Base-by-base conservation (phyloP, 2,113 vertebrate species). In the Ctenodactylus gundi region DNA sequence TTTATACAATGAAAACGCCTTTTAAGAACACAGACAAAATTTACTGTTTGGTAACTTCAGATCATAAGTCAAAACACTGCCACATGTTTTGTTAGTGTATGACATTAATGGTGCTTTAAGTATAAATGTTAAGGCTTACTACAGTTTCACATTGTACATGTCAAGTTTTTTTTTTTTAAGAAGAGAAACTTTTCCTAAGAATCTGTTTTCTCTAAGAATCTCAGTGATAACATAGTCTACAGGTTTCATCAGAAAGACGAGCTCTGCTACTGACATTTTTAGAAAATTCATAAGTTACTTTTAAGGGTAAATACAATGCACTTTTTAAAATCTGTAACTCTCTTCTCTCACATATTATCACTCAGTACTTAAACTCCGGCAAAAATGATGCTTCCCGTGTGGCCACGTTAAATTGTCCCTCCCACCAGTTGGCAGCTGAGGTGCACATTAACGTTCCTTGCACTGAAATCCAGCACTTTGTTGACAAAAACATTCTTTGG, bases 401-500 rank as follows among this genome's bases (percentile, higher is more conserved):
- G 84, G 84, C 88, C 89, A 27, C 77, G 80, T 97, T 96, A 93
- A 95, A 29, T 78, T 97, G 97, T 97, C 97, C 44, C 93, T 94
- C 83, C 96, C 94, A 94, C 88, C 95, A 58, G 17, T 34, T 83
- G 96, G 98, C 97, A 98, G 97, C 84, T 96, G 94, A 97, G 97
- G 96, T 91, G 95, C 95, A 96, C 97, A 98, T 97, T 98, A 98
- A 98, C 98, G 98, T 98, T 98, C 98, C 90, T 97, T 41, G 97
- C 97, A 97, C 46, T 98, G 97, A 97, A 96, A 97, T 83, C 95
- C 94, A 92, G 94, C 85, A 97, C 95, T 96, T 91, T 97, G 95
- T 95, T 94, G 98, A 98, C 90, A 96, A 97, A 97, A 98, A 97
- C 97, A 98, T 97, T 98, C 97, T 98, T 86, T 90, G 85, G 92